Evolutionary conservation across 2,113 vertebrate genomes (phyloP).

Genomic region (Hippocampus comes): DNA sequence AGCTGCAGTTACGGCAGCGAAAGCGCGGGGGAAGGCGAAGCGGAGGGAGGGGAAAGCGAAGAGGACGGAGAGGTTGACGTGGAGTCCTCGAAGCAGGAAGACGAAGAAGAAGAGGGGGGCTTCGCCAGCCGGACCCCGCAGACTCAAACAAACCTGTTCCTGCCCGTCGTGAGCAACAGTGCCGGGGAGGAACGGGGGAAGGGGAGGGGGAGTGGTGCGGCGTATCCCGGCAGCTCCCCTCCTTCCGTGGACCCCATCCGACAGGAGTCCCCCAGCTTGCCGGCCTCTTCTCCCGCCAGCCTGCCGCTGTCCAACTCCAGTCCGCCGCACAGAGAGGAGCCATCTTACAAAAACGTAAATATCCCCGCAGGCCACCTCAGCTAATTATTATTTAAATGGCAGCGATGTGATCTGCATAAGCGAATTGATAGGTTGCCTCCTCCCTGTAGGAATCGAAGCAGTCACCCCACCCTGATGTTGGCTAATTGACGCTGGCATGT

Average conservation of each 20-base stretch:
- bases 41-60: conserved; percentile 77
- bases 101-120: conserved; percentile 74
- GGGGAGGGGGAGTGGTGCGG: conserved; percentile 57
- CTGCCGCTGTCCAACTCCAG: conserved; percentile 73
- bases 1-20: conserved; percentile 90
- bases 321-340: conserved; percentile 81
- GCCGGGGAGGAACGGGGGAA: conserved; percentile 66
- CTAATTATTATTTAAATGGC: conserved; percentile 81
- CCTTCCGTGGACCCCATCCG: conserved; percentile 76
- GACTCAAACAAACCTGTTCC: conserved; percentile 65
- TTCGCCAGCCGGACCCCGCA: conserved; percentile 47
- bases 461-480: conserved; percentile 75
- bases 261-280: conserved; percentile 61
- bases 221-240: conserved; percentile 67
- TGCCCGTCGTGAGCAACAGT: conserved; percentile 68
- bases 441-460: conserved; percentile 81
- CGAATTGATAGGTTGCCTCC: conserved; percentile 70
- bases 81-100: conserved; percentile 85
- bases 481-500: conserved; percentile 70
- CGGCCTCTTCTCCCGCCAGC: conserved; percentile 67
- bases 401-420: conserved; percentile 76
- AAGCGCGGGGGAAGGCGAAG: conserved; percentile 79
- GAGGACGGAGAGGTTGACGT: conserved; percentile 90
- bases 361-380: conserved; percentile 73
- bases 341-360: conserved; percentile 96